Conservation (phyloP, 2,888 invertebrate genomes). For the Noctua janthe region DNA sequence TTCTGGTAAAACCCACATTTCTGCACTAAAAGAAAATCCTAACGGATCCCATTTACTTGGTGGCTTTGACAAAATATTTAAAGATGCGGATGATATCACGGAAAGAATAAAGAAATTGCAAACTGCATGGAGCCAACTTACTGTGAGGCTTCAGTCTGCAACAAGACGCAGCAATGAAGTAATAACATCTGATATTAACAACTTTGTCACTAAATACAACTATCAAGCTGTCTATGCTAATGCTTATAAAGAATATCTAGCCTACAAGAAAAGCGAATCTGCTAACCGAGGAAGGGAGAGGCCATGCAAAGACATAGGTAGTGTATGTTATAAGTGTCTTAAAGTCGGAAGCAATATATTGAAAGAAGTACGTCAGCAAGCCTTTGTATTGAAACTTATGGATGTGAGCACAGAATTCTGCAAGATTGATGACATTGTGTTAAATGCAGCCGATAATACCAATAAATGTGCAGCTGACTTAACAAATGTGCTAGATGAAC, state of each 20-base stretch:
- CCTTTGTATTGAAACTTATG: slow-evolving; percentile 84
- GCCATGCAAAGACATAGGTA: slow-evolving; percentile 89
- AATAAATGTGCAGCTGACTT: slow-evolving; percentile 80
- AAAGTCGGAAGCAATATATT: slow-evolving; percentile 89
- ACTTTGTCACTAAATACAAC: slow-evolving; percentile 83
- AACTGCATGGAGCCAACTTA: slow-evolving; percentile 85
- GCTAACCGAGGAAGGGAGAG: slow-evolving; percentile 82
- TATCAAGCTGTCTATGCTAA: slow-evolving; percentile 84
- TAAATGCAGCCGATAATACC: slow-evolving; percentile 81
- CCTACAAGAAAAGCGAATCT: slow-evolving; percentile 82
- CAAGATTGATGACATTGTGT: slow-evolving; percentile 84
- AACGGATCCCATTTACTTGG: slow-evolving; percentile 81
- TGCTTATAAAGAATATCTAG: slow-evolving; percentile 84
- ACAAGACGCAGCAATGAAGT: slow-evolving; percentile 85
- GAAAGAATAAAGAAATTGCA: slow-evolving; percentile 85
- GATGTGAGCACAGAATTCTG: slow-evolving; percentile 85
- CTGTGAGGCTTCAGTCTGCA: slow-evolving; percentile 85
- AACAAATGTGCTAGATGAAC: slow-evolving; percentile 77
- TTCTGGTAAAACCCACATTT: slow-evolving; percentile 81
- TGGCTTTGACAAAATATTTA: slow-evolving; percentile 85
- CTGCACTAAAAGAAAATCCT: slow-evolving; percentile 77
- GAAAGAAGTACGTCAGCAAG: slow-evolving; percentile 83
- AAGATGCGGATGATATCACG: slow-evolving; percentile 79
- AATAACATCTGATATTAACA: slow-evolving; percentile 81
- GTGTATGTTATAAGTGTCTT: slow-evolving; percentile 90